phyloP scores from a whole-genome alignment of 37 sponge, comb jelly and placozoan genomes.

The Geodia barretti region DNA sequence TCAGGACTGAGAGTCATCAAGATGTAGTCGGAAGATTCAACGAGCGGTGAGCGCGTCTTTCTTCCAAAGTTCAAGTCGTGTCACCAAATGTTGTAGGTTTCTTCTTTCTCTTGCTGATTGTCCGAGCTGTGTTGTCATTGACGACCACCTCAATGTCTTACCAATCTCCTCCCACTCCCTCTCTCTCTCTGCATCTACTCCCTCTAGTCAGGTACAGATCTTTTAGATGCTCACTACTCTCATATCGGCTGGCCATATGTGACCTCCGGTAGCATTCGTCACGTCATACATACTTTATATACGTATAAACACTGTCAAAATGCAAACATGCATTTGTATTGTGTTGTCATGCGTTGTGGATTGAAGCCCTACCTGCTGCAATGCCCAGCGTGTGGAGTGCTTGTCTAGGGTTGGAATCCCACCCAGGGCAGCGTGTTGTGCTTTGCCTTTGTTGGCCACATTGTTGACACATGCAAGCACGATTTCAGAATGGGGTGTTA shows the following conservation, averaged over 20 bases:
- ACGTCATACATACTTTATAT: too few relatives aligned
- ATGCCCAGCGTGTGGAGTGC: too few relatives aligned
- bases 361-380: too few relatives aligned
- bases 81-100: conserved; percentile 58
- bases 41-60: conserved; percentile 66
- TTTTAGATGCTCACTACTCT: neutral
- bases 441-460: too few relatives aligned
- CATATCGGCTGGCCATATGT: neutral
- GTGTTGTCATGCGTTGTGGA: too few relatives aligned
- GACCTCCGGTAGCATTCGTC: too few relatives aligned
- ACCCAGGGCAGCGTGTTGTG: too few relatives aligned
- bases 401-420: too few relatives aligned
- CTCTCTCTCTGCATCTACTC: neutral
- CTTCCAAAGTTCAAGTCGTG: neutral
- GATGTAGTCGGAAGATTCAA: conserved; percentile 93
- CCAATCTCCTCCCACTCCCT: conserved; percentile 80
- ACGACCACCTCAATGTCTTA: conserved; percentile 88
- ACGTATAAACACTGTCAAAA: too few relatives aligned
- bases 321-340: too few relatives aligned
- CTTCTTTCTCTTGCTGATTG: conserved; percentile 87
- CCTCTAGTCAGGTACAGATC: neutral
- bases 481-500: neutral
- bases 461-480: neutral
- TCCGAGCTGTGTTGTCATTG: conserved; percentile 77
- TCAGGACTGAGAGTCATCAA: conserved; percentile 86